Base-by-base conservation (phyloP, 2,888 invertebrate species). In the Spilarctia lutea region DNA sequence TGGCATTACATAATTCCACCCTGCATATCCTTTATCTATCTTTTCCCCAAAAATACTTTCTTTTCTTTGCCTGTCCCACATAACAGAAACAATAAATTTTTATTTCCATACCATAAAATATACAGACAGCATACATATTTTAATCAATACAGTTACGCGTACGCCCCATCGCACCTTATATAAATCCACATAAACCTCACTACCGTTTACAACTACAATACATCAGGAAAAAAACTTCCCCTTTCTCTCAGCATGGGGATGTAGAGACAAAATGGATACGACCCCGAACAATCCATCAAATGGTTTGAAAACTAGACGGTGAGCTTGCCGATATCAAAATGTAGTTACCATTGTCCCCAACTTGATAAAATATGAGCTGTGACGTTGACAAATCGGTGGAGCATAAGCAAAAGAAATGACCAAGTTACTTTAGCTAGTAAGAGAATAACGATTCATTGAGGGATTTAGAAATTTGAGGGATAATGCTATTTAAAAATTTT, bases 301-400 rank as follows among this genome's bases (percentile, higher is more conserved):
- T 88, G 85, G 89, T 87, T 90, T 91, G 89, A 91, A 93, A 94
- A 93, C 92, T 93, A 90, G 90, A 87, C 88, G 86, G 85, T 76
- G 83, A 80, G 87, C 87, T 89, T 83, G 86, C 90, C 91, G 91
- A 93, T 93, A 94, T 94, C 94, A 94, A 94, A 94, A 94, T 91
- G 92, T 94, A 94, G 94, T 95, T 93, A 94, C 94, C 89, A 94
- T 94, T 95, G 95, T 95, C 92, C 92, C 89, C 84, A 83, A 83
- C 82, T 90, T 92, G 94, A 94, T 95, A 94, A 95, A 94, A 95
- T 94, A 95, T 95, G 94, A 94, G 91, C 89, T 69, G 85, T 88
- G 95, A 95, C 95, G 84, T 94, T 95, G 95, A 95, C 94, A 94
- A 94, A 95, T 94, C 92, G 91, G 76, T 45, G 42, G 71, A 75